phyloP scores from a whole-genome alignment of 2,113 vertebrate species.

The Climacteris rufus region DNA sequence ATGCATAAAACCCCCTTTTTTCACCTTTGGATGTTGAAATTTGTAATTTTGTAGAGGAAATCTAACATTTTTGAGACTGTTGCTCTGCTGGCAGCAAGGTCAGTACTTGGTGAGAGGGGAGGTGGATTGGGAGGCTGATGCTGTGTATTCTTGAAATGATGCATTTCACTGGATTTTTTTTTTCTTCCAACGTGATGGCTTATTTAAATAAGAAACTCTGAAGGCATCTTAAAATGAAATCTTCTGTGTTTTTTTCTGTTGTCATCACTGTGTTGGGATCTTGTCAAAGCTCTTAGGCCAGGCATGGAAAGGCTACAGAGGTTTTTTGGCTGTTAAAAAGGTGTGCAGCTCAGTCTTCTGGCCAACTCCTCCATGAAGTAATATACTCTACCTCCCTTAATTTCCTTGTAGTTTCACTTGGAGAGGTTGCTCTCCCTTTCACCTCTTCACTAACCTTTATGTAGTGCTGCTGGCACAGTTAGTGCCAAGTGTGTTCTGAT shows the following conservation, averaged over 20 bases:
- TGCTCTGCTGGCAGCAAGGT: neutral
- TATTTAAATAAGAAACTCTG: neutral
- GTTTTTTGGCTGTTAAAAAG: neutral
- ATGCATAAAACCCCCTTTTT: neutral
- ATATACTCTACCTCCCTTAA: neutral
- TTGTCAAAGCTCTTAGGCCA: neutral
- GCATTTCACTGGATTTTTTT: neutral
- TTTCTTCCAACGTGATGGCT: too few relatives aligned
- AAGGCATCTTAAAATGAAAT: neutral
- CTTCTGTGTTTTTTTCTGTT: neutral
- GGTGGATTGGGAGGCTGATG: neutral
- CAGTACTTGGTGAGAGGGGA: neutral
- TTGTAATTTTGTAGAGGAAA: neutral
- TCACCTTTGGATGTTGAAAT: neutral
- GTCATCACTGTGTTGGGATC: neutral
- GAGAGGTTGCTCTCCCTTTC: constrained; percentile 18
- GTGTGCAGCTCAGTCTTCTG: neutral
- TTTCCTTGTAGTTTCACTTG: constrained; percentile 37
- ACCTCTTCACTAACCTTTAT: constrained; percentile 49
- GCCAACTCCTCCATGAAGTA: neutral
- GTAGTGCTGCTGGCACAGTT: constrained; percentile 49
- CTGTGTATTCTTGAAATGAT: neutral
- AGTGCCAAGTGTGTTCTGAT: neutral
- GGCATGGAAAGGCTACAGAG: neutral
- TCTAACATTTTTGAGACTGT: neutral